phyloP scores from a whole-genome alignment of 2,888 invertebrate genomes.

The Himalopsyche tibetana region DNA sequence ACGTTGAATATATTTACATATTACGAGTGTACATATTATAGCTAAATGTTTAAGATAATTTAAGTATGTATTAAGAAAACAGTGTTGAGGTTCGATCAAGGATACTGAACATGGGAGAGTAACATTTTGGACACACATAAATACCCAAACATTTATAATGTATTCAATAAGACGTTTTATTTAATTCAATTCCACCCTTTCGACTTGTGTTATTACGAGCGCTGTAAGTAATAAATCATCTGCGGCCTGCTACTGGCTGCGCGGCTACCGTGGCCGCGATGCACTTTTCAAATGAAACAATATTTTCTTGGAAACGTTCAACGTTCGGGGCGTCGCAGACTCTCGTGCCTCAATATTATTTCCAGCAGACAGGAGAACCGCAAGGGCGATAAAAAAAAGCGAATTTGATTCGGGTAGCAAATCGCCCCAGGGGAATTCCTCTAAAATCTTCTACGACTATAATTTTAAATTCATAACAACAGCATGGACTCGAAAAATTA shows the following conservation, averaged over 20 bases:
- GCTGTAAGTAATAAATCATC: not conserved
- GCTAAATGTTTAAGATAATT: too few relatives aligned
- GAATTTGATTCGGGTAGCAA: slow-evolving; percentile 44
- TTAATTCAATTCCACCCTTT: slow-evolving; percentile 26
- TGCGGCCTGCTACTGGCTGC: not conserved
- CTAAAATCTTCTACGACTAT: not conserved
- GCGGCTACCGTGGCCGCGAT: slow-evolving; percentile 43
- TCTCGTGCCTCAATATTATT: slow-evolving; percentile 1
- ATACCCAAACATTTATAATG: slow-evolving; percentile 13
- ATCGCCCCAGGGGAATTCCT: slow-evolving; percentile 29
- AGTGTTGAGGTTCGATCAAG: too few relatives aligned
- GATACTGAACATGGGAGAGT: too few relatives aligned
- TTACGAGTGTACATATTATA: too few relatives aligned
- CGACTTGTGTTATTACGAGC: slow-evolving; percentile 7
- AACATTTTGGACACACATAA: too few relatives aligned
- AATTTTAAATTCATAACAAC: slow-evolving; percentile 32
- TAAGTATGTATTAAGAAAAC: too few relatives aligned
- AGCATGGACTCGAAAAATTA: not conserved
- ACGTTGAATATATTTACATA: too few relatives aligned
- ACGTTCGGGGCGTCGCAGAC: slow-evolving; percentile 1
- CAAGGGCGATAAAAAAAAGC: not conserved
- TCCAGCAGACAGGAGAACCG: not conserved
- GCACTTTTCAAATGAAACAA: slow-evolving; percentile 45
- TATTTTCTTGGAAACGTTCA: slow-evolving; percentile 44
- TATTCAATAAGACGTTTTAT: not conserved